Percentiles rank a stretch among this genome's conserved stretches.
These are phyloP conservation scores for Myripristis jacobus DNA, from an alignment of 2,797 vertebrate species.

Conservation along the genomic window DNA sequence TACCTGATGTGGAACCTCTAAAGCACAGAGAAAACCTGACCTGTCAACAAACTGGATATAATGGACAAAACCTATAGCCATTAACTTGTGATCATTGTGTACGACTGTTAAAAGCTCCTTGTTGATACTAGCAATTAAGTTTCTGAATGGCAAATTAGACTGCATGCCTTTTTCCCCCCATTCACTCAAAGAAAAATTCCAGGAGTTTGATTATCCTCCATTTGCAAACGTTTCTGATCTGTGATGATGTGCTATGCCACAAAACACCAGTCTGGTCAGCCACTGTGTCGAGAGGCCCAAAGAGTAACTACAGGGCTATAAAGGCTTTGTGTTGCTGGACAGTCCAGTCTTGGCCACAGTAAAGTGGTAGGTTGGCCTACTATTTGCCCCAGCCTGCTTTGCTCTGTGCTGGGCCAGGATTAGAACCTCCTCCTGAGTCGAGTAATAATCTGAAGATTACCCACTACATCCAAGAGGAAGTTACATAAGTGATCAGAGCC, in stretches of 20 bases:
- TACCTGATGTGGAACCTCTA: background rate
- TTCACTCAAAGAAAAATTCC: background rate
- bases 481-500: constrained; percentile 68
- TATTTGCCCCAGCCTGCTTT: constrained; percentile 55
- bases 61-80: background rate
- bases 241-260: constrained; percentile 1
- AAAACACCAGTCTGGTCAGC: constrained; percentile 12
- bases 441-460: constrained; percentile 83
- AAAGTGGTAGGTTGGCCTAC: constrained; percentile 50
- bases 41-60: too few relatives aligned
- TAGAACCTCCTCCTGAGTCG: constrained; percentile 73
- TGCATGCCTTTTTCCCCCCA: background rate
- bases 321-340: constrained; percentile 2
- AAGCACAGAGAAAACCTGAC: background rate
- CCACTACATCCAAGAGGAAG: constrained; percentile 66
- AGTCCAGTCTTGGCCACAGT: constrained; percentile 25
- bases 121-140: background rate
- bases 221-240: background rate
- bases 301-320: background rate
- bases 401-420: constrained; percentile 66
- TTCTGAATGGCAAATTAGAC: background rate
- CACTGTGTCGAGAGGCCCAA: background rate
- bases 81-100: background rate
- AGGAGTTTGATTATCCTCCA: background rate
- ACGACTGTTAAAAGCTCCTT: background rate